Evolutionary conservation across 2,113 vertebrate species (phyloP).

Genomic region (Orycteropus afer): DNA sequence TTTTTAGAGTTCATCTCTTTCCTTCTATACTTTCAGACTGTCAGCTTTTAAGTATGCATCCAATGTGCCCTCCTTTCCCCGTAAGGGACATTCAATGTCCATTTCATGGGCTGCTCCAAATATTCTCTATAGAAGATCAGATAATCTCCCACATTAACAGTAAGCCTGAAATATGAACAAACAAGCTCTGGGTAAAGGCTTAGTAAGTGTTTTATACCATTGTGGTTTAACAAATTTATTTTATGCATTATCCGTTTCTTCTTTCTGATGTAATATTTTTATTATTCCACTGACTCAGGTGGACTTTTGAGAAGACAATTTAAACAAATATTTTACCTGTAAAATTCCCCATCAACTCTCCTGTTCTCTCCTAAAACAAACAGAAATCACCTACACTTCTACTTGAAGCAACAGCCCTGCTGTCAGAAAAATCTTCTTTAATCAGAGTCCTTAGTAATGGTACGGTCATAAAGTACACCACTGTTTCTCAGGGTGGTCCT

Average conservation of each 20-base stretch:
- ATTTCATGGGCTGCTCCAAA: neutral
- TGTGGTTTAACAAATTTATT: neutral
- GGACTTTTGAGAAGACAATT: constrained; percentile 34
- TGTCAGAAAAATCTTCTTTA: neutral
- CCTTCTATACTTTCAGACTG: neutral
- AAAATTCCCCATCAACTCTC: neutral
- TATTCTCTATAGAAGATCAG: neutral
- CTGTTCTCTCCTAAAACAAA: neutral
- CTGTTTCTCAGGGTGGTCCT: constrained; percentile 31
- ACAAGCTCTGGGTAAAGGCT: neutral
- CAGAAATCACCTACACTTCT: neutral
- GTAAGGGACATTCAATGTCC: neutral
- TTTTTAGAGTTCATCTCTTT: neutral
- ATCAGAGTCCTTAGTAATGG: neutral
- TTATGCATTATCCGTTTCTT: neutral
- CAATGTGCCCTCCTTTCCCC: neutral
- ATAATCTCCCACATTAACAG: neutral
- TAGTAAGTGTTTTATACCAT: neutral
- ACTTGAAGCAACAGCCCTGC: neutral
- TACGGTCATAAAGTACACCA: neutral
- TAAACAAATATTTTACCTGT: neutral
- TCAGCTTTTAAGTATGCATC: neutral
- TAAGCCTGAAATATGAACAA: constrained; percentile 7
- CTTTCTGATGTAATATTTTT: neutral
- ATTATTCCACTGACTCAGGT: neutral